Base-by-base conservation (phyloP, 2,888 invertebrate genomes). In the Temnothorax unifasciatus region DNA sequence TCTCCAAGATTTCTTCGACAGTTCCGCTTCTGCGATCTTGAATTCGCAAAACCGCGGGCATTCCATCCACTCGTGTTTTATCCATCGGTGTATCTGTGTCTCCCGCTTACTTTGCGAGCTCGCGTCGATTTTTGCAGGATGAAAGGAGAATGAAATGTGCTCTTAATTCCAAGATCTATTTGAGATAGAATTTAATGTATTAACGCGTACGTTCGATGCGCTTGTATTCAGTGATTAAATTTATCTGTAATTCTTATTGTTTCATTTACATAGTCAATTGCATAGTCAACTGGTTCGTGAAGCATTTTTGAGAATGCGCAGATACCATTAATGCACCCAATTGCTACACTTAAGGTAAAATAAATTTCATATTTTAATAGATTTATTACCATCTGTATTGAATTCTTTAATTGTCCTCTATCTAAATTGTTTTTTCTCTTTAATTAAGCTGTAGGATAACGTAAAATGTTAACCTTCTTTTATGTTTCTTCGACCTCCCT, bases 41-140 rank as follows among this genome's bases (percentile, higher is more conserved):
- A 82, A 63, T 75, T 75, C 63, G 11, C 57, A 66, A 82, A 82
- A 77, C 66, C 57, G 15, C 76, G 54, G 21, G 25, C 34, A 66
- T 34, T 73, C 66, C 18, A 82, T 73, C 59, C 64, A 59, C 66
- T 73, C 50, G 64, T 59, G 54, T 64, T 66, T 84, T 82, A 71
- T 57, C 64, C 61, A 54, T 6, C 13, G 63, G 50, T 9, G 47
- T 73, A 34, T 79, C 82, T 38, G 64, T 73, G 21, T 64, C 50
- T 47, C 59, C 41, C 82, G 41, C 57, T 84, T 82, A 50, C 73
- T 73, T 66, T 54, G 66, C 44, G 64, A 52, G 21, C 66, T 54
- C 21, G 41, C 15, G 25, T 21, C 63, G 52, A 66, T 50, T 76
- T 41, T 8, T 29, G 57, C 5, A 25, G 25, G 11, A 18, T 63